Evolutionary conservation across 2,888 invertebrate species (phyloP).

Genomic region (Linnaemya vulpina): DNA sequence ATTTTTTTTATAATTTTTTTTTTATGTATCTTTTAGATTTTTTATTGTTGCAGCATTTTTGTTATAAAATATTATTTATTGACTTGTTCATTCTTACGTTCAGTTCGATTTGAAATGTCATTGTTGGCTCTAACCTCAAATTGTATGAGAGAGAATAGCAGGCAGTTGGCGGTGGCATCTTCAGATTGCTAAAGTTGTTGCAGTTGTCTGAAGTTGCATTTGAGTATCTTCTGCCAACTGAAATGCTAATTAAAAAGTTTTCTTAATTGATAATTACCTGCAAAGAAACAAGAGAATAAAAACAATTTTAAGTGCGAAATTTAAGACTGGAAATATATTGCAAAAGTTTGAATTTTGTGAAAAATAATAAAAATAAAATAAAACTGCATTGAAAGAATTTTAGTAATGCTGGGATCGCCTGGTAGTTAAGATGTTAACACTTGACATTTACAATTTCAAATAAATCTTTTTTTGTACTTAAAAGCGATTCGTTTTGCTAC

Average conservation of each 20-base stretch:
- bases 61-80: constrained; percentile 12
- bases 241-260: not conserved
- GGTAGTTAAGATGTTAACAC: too few relatives aligned
- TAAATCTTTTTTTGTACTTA: too few relatives aligned
- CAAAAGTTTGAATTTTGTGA: not conserved
- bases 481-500: too few relatives aligned
- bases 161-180: not conserved
- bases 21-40: not conserved
- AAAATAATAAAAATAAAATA: too few relatives aligned
- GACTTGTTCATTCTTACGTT: constrained; percentile 17
- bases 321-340: not conserved
- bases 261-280: constrained; percentile 75
- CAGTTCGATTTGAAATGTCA: constrained; percentile 34
- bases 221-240: not conserved
- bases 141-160: not conserved
- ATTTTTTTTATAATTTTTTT: too few relatives aligned
- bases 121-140: not conserved
- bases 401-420: too few relatives aligned
- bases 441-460: too few relatives aligned
- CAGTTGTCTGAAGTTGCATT: not conserved
- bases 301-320: too few relatives aligned
- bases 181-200: not conserved
- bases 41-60: not conserved
- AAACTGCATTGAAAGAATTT: too few relatives aligned
- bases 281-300: constrained; percentile 73